Base-by-base conservation (phyloP, 2,888 invertebrate species). In the Drosophila macrospina region DNA sequence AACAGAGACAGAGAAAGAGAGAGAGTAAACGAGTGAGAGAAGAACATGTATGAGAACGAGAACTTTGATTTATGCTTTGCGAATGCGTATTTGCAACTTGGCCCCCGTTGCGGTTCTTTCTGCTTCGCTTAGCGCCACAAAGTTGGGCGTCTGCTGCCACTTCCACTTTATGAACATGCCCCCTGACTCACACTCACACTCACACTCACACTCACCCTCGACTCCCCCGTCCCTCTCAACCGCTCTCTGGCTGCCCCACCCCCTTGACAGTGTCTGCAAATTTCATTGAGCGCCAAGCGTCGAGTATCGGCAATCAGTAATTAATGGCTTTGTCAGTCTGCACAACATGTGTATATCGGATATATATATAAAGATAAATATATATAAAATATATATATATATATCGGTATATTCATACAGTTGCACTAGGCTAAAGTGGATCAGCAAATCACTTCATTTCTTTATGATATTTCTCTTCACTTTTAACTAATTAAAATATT, bases 261-360 rank as follows among this genome's bases (percentile, higher is more conserved):
- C 13, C 37, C 32, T 16, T 8, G 30, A 13, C 28, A 16, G 39
- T 54, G 71, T 68, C 71, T 74, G 69, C 60, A 67, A 73, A 71
- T 69, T 83, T 80, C 81, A 82, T 83, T 86, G 70, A 84, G 73
- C 73, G 78, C 60, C 52, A 72, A 37, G 69, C 68, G 57, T 63
- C 66, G 72, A 72, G 66, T 85, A 85, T 85, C 87, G 82, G 75
- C 87, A 76, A 85, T 85, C 84, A 85, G 84, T 87, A 85, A 85
- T 85, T 85, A 85, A 85, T 85, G 88, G 80, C 87, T 84, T 78
- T 86, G 77, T 73, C 77, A 78, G 85, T 72, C 59, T 50, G 62
- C 59, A 48, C 69, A 67, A 71, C 75, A 67, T 78, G 71, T 69
- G 65, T 63, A 59, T 63, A 67, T 54, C 52, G 41, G 61, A 42